Base-by-base conservation (phyloP, 1,140 invertebrate genomes). In the Aphaenogaster floridana region DNA sequence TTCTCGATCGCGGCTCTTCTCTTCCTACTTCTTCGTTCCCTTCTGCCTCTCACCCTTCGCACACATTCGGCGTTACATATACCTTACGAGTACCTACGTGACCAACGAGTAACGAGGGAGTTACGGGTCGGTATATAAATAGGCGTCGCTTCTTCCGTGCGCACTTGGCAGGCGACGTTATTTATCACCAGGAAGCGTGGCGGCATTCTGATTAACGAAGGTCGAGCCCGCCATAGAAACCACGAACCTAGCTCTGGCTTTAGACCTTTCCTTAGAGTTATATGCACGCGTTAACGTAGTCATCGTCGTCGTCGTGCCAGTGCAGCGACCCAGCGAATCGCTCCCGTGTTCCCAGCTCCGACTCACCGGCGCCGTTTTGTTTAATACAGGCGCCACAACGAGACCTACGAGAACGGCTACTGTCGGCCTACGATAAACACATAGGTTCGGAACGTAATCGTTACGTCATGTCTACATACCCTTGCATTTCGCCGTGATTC, bases 111-210 rank as follows among this genome's bases (percentile, higher is more conserved):
- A 92, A 90, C 91, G 91, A 89, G 87, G 54, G 76, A 21, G 80
- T 79, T 42, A 39, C 68, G 61, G 74, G 86, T 88, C 85, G 86
- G 72, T 88, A 88, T 92, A 92, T 92, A 93, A 93, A 93, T 91
- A 92, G 90, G 84, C 89, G 79, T 91, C 91, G 91, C 91, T 88
- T 91, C 89, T 89, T 89, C 74, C 90, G 79, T 78, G 92, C 83
- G 21, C 89, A 81, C 90, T 89, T 91, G 92, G 86, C 91, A 90
- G 87, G 86, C 78, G 88, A 90, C 78, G 89, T 93, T 92, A 93
- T 93, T 93, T 93, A 93, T 93, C 92, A 91, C 91, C 92, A 92
- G 93, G 92, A 93, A 93, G 89, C 88, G 84, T 74, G 71, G 78
- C 80, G 80, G 81, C 77, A 86, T 69, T 85, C 92, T 92, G 90